Base-by-base conservation (phyloP, 2,888 invertebrate species). In the Rhamphomyia laevipes region DNA sequence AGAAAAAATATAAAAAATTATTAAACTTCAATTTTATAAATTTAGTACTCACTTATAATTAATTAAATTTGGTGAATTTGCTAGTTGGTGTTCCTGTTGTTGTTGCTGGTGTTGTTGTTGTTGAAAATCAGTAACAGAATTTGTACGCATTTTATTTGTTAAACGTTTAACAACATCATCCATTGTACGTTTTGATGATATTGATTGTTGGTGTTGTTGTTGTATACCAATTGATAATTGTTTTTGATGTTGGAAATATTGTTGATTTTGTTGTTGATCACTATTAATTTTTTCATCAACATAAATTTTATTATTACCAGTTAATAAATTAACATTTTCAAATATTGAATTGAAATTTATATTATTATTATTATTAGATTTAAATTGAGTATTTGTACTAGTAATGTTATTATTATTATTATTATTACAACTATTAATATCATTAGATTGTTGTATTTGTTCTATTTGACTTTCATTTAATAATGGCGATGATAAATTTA, bases 111-210 rank as follows among this genome's bases (percentile, higher is more conserved):
- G 46, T n/a, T 35, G 51, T 43, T 33, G 55, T 51, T 27, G 55
- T 50, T 45, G 46, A 43, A 49, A 48, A 44, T 55, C 55, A 41
- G 81, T 80, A 54, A 83, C 76, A 38, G 82, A 81, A 63, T 82
- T 84, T 67, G 81, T 83, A 67, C 84, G 82, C 81, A 86, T 86
- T 73, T 89, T 90, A 54, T 87, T 86, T 56, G 87, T 89, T 59
- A 87, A 76, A 68, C 86, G 79, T 71, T 88, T 87, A 47, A 90
- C 75, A 42, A 92, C 91, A 74, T 91, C 89, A 74, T 92, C 91
- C 91, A 92, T 91, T 53, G 89, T 86, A 69, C 85, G 75, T 72
- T 86, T 86, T 59, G 78, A 75, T 35, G 60, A 72, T 42, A 31
- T 42, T 47, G 31, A 12, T 31, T 51, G 12, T 12, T 38, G 21